Base-by-base conservation (phyloP, 2,888 invertebrate genomes). In the Conchocele bisecta region DNA sequence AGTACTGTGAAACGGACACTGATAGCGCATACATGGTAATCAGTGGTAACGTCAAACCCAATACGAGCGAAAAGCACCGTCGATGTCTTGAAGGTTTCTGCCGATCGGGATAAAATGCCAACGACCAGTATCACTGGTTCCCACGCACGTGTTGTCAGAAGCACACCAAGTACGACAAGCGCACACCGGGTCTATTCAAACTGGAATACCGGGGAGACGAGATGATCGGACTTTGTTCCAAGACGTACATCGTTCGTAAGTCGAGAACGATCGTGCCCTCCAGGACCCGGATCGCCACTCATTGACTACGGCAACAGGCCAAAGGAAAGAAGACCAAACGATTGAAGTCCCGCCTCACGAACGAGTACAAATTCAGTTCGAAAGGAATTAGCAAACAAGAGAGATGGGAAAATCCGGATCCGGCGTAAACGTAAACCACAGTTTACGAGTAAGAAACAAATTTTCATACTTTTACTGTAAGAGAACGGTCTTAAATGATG, bases 1-100 rank as follows among this genome's bases (percentile, higher is more conserved):
- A 64, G 42, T 64, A 67, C 13, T 61, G 64, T 39, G 57, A 74
- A 35, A 73, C 70, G 74, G 78, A 81, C 44, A 81, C 76, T 15
- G 75, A 78, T 28, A 28, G 29, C 9, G 41, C 53, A 9, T 69
- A 69, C 22, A 22, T 69, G 15, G 63, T 58, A 1, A 29, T 69
- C 15, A 22, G 41, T 24, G 50, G 29, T 11, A n/a, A n/a, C n/a
- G n/a, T n/a, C n/a, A n/a, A n/a, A n/a, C n/a, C n/a, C n/a, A n/a
- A n/a, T n/a, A n/a, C n/a, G n/a, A n/a, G n/a, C n/a, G n/a, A n/a
- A n/a, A n/a, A n/a, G n/a, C n/a, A n/a, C n/a, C n/a, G n/a, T n/a
- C n/a, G n/a, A n/a, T n/a, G n/a, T n/a, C n/a, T n/a, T n/a, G n/a
- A n/a, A n/a, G n/a, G n/a, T n/a, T n/a, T n/a, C n/a, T n/a, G n/a